A percentile compares a stretch with the other conserved stretches of the same genome.
These are phyloP conservation scores for Muscina levida DNA, from an alignment of 2,888 invertebrate genomes.

Conservation along the genomic window DNA sequence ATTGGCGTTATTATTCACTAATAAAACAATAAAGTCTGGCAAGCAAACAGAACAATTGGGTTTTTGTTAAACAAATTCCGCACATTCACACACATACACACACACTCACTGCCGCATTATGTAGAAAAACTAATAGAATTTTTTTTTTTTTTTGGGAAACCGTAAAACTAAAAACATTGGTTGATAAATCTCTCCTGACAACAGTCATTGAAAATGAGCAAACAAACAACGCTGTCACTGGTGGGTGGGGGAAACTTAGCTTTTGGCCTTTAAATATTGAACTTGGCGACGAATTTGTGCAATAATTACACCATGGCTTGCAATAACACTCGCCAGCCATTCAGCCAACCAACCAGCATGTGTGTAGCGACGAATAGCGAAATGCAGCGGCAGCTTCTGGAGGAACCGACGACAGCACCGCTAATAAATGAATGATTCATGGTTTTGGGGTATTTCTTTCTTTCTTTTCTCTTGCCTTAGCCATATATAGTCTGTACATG, in stretches of 20 bases:
- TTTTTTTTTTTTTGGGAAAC: background rate
- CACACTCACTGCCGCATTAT: background rate
- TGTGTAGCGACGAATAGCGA: background rate
- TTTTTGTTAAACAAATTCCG: background rate
- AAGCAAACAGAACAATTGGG: too few species aligned
- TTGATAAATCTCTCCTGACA: conserved; percentile 34
- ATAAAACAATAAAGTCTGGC: too few species aligned
- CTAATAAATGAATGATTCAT: background rate
- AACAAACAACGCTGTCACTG: background rate
- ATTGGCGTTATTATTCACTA: background rate
- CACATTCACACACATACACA: background rate
- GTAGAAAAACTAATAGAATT: background rate
- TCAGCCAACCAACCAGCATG: background rate
- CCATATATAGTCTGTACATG: conserved; percentile 36
- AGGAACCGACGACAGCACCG: background rate
- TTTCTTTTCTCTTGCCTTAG: too few species aligned
- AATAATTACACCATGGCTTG: conserved; percentile 54
- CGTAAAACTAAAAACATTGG: background rate
- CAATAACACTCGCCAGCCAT: conserved; percentile 24
- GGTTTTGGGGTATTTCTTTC: background rate
- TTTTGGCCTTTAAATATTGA: conserved; percentile 31
- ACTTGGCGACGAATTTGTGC: conserved; percentile 20
- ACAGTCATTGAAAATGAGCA: background rate
- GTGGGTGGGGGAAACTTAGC: background rate
- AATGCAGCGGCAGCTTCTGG: background rate